Conservation (phyloP, 2,797 vertebrate genomes). For the Liparis tanakae region DNA sequence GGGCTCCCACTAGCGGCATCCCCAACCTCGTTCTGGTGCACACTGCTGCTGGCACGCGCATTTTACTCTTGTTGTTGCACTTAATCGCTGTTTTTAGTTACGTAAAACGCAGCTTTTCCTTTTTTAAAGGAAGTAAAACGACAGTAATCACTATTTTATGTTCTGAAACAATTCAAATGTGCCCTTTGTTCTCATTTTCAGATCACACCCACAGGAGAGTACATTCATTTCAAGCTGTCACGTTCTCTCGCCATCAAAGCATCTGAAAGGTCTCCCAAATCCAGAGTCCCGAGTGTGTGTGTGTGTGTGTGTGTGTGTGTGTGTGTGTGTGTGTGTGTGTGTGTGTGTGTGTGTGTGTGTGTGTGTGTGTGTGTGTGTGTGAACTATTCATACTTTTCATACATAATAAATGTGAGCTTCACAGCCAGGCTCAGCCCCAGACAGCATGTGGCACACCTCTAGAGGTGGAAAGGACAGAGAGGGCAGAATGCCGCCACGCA, state of each 20-base stretch:
- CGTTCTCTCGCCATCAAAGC: conserved; percentile 57
- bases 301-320: conserved; percentile 18
- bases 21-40: conserved; percentile 55
- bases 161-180: background rate
- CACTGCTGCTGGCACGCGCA: conserved; percentile 47
- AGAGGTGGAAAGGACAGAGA: conserved; percentile 61
- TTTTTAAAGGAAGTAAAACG: background rate
- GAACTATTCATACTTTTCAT: conserved; percentile 49
- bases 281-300: conserved; percentile 14
- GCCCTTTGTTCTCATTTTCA: background rate
- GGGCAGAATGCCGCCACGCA: conserved; percentile 54
- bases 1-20: conserved; percentile 68
- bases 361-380: conserved; percentile 19
- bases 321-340: conserved; percentile 12
- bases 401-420: conserved; percentile 69
- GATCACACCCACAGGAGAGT: background rate
- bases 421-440: conserved; percentile 48
- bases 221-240: conserved; percentile 5
- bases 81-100: conserved; percentile 17
- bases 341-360: conserved; percentile 31
- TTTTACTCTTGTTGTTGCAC: conserved; percentile 12
- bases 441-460: conserved; percentile 35
- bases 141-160: background rate
- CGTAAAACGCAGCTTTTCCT: background rate
- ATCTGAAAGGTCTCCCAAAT: conserved; percentile 53